Evolutionary conservation across 1,140 invertebrate species (phyloP), one percentile per base, ranked within the genome.

Genomic region (Proctacanthus coquilletti): DNA sequence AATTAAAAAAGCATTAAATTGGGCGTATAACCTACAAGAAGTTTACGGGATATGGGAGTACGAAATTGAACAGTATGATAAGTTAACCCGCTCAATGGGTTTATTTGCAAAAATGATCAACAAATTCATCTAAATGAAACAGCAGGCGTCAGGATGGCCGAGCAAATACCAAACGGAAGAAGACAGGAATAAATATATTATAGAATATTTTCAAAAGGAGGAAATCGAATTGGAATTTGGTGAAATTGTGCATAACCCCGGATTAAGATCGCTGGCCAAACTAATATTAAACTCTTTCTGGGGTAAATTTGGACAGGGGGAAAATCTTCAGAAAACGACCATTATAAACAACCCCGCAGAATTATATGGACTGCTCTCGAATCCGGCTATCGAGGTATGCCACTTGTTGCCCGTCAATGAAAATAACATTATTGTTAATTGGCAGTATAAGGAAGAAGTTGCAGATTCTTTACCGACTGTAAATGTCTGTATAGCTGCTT

Each of bases 401-500:
- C 19, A 17, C 8, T 33, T 52, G 21, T 18, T 44, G 18, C 36
- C 38, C 0, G 30, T 53, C 10, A 52, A 47, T 35, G 46, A 59
- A 10, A 18, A 49, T 8, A 34, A 41, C 1, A 5, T 51, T 6
- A 40, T 59, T 11, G 39, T 53, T 10, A 48, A 43, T 25, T 55
- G 42, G 21, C 29, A 39, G 14, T 25, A 45, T n/a, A 45, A 39
- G 4, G 36, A 49, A 18, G 47, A 52, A 4, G 41, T 34, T 15
- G 5, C 27, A 3, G 32, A 34, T 10, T 11, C 34, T 3, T 21
- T 38, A 3, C 1, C 1, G 1, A 49, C 21, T 17, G 49, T 52
- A 2, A 64, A 61, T 39, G 50, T 62, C 4, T 42, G 52, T 6
- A 42, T 63, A 2, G 59, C 56, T 3, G 49, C 48, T 1, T 64